Percentiles rank a stretch among this genome's conserved stretches.
These are phyloP conservation scores for Dolichomitus sp. DNA, from an alignment of 2,888 invertebrate genomes.

Conservation along the genomic window DNA sequence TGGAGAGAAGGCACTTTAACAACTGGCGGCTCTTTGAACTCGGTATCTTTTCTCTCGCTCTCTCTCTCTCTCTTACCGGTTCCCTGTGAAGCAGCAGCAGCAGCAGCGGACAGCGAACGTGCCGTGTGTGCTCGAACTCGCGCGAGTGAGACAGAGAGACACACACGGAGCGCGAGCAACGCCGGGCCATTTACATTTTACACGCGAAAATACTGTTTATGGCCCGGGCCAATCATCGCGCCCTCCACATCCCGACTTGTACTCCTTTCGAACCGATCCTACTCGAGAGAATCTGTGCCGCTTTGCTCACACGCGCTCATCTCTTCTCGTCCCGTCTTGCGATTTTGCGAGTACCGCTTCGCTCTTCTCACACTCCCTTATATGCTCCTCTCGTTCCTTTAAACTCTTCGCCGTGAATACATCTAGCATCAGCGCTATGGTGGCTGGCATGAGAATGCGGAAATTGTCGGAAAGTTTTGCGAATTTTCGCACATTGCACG, in stretches of 20 bases:
- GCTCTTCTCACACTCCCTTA: slow-evolving; percentile 22
- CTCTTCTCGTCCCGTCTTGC: slow-evolving; percentile 26
- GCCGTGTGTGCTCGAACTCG: slow-evolving; percentile 30
- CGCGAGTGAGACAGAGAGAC: slow-evolving; percentile 7
- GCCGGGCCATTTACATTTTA: slow-evolving; percentile 83
- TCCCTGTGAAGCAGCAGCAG: slow-evolving; percentile 32
- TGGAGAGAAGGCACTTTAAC: slow-evolving; percentile 82
- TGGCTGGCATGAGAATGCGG: neutral
- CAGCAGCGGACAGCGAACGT: slow-evolving; percentile 45
- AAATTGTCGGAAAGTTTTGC: neutral
- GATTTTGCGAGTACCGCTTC: slow-evolving; percentile 18
- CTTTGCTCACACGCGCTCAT: slow-evolving; percentile 32
- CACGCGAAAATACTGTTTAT: slow-evolving; percentile 83
- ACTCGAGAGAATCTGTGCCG: slow-evolving; percentile 24
- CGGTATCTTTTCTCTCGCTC: slow-evolving; percentile 56
- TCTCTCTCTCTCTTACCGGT: slow-evolving; percentile 66
- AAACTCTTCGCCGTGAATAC: neutral
- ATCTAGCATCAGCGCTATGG: neutral
- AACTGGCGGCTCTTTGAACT: slow-evolving; percentile 85
- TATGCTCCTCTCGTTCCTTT: slow-evolving; percentile 1
- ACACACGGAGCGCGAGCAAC: slow-evolving; percentile 58
- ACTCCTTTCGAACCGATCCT: slow-evolving; percentile 72
- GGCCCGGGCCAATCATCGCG: slow-evolving; percentile 81
- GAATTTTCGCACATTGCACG: neutral
- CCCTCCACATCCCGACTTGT: slow-evolving; percentile 67